Percentiles rank a stretch among this genome's conserved stretches.
phyloP scores from a whole-genome alignment of 1,140 invertebrate species.

The Centruroides vittatus region DNA sequence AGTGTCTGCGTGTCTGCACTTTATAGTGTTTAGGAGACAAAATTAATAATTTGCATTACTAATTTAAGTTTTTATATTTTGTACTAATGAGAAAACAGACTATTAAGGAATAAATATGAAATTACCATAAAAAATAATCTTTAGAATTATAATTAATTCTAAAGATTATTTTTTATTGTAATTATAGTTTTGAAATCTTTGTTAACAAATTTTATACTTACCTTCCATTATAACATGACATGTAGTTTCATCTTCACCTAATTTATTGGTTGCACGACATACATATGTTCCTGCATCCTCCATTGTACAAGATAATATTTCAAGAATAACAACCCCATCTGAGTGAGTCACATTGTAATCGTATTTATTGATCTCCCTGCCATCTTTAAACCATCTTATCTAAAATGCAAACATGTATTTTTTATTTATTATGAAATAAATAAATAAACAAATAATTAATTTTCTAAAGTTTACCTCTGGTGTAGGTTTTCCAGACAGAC shows the following conservation, averaged over 20 bases:
- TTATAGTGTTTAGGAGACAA: too few relatives aligned
- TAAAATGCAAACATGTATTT: constrained; percentile 29
- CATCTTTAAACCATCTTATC: constrained; percentile 83
- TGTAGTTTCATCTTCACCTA: constrained; percentile 85
- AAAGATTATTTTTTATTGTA: too few relatives aligned
- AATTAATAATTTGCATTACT: too few relatives aligned
- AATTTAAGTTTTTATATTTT: too few relatives aligned
- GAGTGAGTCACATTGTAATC: constrained; percentile 78
- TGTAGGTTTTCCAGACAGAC: constrained; percentile 80
- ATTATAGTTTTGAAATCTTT: too few relatives aligned
- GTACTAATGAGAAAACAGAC: too few relatives aligned
- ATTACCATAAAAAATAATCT: too few relatives aligned
- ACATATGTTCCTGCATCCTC: constrained; percentile 92
- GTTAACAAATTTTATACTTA: constrained; percentile 25
- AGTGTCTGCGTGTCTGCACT: too few relatives aligned
- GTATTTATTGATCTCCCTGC: constrained; percentile 71
- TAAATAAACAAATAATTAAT: not conserved
- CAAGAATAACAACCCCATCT: constrained; percentile 89
- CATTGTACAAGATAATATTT: constrained; percentile 85
- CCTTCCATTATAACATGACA: constrained; percentile 97
- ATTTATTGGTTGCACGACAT: constrained; percentile 77
- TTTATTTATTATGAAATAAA: not conserved
- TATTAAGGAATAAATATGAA: too few relatives aligned
- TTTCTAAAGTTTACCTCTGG: constrained; percentile 33
- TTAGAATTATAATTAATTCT: too few relatives aligned